Conservation (phyloP, 1,140 invertebrate species). For the Nasonia longicornis region DNA sequence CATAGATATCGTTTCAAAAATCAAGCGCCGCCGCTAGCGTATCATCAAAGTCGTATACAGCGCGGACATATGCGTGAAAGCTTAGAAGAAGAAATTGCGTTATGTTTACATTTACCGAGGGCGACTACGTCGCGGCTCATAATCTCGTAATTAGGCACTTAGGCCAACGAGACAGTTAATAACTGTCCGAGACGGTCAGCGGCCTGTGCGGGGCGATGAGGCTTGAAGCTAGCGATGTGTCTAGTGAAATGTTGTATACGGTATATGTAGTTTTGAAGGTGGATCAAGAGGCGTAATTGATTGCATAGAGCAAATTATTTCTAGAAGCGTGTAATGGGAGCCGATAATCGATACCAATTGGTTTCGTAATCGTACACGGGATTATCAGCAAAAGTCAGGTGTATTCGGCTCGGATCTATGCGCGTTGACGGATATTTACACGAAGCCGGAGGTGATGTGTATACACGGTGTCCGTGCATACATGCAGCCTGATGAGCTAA, state of each 20-base stretch:
- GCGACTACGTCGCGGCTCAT: neutral
- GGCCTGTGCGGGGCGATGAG: neutral
- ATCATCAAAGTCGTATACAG: neutral
- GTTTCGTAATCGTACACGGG: neutral
- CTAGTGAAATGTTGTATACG: no score
- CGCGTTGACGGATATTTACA: neutral
- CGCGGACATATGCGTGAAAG: neutral
- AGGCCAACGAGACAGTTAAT: slow-evolving; percentile 33
- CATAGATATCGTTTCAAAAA: neutral
- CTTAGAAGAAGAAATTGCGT: neutral
- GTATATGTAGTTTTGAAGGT: no score
- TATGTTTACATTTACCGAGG: neutral
- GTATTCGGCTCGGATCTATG: neutral
- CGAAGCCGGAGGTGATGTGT: neutral
- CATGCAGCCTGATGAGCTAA: neutral
- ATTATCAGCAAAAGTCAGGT: neutral
- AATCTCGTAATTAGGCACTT: slow-evolving; percentile 40
- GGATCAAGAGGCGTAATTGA: no score
- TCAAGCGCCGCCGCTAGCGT: neutral
- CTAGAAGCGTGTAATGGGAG: no score
- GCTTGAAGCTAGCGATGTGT: neutral
- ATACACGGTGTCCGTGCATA: neutral
- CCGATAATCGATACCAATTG: no score
- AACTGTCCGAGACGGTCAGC: slow-evolving; percentile 19
- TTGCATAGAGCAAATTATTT: no score